These are phyloP conservation scores for Chloebia gouldiae DNA, from an alignment of 2,113 vertebrate species.

Conservation along the genomic window DNA sequence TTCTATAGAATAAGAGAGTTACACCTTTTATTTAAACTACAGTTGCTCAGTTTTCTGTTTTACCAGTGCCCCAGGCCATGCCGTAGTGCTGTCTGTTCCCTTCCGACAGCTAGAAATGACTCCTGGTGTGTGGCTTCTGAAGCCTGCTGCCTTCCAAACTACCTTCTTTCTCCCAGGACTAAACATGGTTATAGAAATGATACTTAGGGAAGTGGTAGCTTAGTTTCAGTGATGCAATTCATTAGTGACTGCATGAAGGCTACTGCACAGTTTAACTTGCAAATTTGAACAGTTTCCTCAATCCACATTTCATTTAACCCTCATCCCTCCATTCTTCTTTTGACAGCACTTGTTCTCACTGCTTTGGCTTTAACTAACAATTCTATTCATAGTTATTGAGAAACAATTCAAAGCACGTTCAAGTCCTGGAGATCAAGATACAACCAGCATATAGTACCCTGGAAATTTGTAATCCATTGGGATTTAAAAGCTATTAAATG, in stretches of 20 bases:
- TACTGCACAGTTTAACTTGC: not conserved
- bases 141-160: not conserved
- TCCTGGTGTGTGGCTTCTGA: not conserved
- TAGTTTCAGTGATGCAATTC: not conserved
- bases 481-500: slow-evolving; percentile 60
- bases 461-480: slow-evolving; percentile 29
- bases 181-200: not conserved
- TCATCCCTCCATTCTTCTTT: not conserved
- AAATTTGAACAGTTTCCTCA: not conserved
- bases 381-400: slow-evolving; percentile 47
- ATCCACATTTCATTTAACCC: not conserved
- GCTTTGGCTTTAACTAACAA: slow-evolving; percentile 11
- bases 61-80: not conserved
- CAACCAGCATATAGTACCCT: not conserved
- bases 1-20: not conserved
- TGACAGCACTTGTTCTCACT: slow-evolving; percentile 2
- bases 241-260: not conserved
- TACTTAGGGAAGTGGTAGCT: not conserved
- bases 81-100: not conserved
- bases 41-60: not conserved
- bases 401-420: slow-evolving; percentile 48
- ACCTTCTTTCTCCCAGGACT: not conserved
- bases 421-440: slow-evolving; percentile 39
- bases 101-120: not conserved
- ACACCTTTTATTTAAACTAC: not conserved